Evolutionary conservation across 2,888 invertebrate species (phyloP).

Genomic region (Idaea biselata): DNA sequence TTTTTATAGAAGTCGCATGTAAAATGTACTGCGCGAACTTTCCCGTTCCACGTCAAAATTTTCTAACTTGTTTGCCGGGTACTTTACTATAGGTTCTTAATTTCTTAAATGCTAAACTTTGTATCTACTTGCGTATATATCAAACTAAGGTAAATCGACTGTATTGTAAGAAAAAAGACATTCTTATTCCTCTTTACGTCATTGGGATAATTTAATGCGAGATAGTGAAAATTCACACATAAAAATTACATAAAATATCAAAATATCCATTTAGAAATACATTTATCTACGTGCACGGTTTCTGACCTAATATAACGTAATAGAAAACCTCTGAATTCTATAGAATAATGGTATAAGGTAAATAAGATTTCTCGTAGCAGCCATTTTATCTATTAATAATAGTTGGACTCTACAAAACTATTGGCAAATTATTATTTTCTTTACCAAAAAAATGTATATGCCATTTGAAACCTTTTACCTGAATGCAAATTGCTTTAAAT

Average conservation of each 20-base stretch:
- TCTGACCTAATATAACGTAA: background rate
- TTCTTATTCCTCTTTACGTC: background rate
- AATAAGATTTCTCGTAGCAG: too few relatives aligned
- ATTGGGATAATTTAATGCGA: background rate
- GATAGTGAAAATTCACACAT: background rate
- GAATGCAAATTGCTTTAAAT: background rate
- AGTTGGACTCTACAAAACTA: background rate
- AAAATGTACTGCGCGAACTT: too few relatives aligned
- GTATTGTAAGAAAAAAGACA: too few relatives aligned
- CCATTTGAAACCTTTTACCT: background rate
- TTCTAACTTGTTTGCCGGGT: too few relatives aligned
- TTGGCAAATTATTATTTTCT: background rate
- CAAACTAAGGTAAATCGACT: too few relatives aligned
- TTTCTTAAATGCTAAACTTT: too few relatives aligned
- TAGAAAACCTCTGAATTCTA: background rate
- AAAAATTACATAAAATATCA: constrained; percentile 1
- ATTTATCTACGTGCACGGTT: background rate
- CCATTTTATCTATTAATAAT: too few relatives aligned
- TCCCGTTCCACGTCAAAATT: too few relatives aligned
- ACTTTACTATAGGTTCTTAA: too few relatives aligned
- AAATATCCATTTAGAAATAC: background rate
- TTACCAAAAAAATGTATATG: background rate
- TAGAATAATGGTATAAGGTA: too few relatives aligned
- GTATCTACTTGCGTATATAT: too few relatives aligned
- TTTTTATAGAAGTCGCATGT: too few relatives aligned